phyloP scores from a whole-genome alignment of 2,113 vertebrate genomes.

The Vicugna pacos region DNA sequence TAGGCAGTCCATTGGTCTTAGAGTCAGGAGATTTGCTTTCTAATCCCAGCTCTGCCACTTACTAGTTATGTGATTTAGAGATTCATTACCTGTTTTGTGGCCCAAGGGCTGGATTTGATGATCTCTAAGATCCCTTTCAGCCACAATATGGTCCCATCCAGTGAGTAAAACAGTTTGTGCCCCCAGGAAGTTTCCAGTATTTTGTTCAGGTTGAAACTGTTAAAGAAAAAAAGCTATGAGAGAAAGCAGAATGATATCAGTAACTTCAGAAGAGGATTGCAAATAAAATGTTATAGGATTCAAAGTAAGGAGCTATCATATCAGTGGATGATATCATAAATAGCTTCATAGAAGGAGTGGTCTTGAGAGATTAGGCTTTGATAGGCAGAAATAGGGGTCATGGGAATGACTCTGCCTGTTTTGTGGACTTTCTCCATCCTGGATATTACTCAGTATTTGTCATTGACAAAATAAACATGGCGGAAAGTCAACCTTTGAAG shows the following conservation, averaged over 20 bases:
- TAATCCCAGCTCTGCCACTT: background rate
- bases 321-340: background rate
- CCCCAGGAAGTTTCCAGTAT: background rate
- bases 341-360: background rate
- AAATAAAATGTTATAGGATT: background rate
- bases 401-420: background rate
- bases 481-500: conserved; percentile 19
- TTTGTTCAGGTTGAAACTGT: background rate
- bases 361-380: background rate
- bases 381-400: background rate
- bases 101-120: background rate
- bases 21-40: background rate
- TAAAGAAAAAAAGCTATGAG: background rate
- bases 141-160: background rate
- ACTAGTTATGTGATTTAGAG: background rate
- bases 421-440: background rate
- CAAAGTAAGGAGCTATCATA: background rate
- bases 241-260: background rate
- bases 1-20: background rate
- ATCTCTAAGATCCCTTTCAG: background rate
- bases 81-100: background rate
- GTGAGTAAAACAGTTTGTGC: background rate
- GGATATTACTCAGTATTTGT: conserved; percentile 20
- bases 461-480: background rate
- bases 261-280: background rate